These are phyloP conservation scores for Pteruthius melanotis DNA, from an alignment of 2,113 vertebrate genomes.

Conservation along the genomic window DNA sequence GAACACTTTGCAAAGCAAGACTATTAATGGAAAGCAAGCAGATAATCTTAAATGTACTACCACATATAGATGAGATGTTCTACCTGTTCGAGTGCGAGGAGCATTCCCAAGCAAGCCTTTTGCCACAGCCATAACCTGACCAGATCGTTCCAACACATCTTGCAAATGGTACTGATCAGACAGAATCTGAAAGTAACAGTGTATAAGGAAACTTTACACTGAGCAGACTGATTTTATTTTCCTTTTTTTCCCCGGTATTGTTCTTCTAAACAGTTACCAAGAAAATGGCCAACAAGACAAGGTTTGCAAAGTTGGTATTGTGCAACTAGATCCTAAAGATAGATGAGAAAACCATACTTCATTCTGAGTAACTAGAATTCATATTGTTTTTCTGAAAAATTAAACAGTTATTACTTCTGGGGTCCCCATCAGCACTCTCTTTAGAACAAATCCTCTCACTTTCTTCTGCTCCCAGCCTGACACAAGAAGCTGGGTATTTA, in stretches of 20 bases:
- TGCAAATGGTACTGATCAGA: constrained; percentile 85
- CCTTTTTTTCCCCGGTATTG: neutral
- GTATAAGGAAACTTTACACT: neutral
- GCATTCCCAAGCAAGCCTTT: constrained; percentile 82
- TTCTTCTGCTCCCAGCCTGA: neutral
- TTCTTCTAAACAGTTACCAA: neutral
- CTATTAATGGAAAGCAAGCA: neutral
- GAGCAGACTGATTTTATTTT: neutral
- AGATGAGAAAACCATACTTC: neutral
- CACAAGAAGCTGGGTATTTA: neutral
- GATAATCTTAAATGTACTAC: neutral
- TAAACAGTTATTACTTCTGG: neutral
- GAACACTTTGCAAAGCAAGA: neutral
- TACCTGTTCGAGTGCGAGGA: constrained; percentile 86
- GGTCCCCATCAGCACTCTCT: neutral
- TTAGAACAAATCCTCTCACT: neutral
- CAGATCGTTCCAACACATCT: constrained; percentile 83
- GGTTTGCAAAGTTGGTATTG: neutral
- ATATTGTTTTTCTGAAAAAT: neutral
- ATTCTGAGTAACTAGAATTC: neutral
- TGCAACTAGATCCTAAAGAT: neutral
- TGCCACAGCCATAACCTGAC: constrained; percentile 81
- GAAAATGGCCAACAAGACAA: neutral
- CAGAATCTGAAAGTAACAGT: constrained; percentile 77
- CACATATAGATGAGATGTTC: neutral